A percentile compares a stretch with the other conserved stretches of the same genome.
These are phyloP conservation scores for Potamilus streckersoni DNA, from an alignment of 1,140 invertebrate genomes.

Conservation along the genomic window DNA sequence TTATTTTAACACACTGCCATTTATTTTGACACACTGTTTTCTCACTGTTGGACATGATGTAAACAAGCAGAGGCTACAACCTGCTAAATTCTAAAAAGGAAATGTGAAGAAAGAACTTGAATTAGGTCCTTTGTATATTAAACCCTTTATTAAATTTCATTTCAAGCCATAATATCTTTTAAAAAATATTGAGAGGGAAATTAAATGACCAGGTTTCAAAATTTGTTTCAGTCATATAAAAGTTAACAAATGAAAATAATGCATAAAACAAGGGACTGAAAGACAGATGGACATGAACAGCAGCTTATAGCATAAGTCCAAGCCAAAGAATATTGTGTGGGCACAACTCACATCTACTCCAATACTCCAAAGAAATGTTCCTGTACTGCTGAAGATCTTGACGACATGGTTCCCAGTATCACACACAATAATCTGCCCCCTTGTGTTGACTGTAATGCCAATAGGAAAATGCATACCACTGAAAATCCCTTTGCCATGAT, in stretches of 20 bases:
- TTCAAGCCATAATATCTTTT: too few species aligned
- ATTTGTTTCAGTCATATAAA: too few species aligned
- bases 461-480: constrained; percentile 46
- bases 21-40: too few species aligned
- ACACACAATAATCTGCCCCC: constrained; percentile 42
- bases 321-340: neutral
- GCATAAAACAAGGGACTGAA: neutral
- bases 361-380: constrained; percentile 18
- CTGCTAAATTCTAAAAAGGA: too few species aligned
- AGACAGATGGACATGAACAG: neutral
- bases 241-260: neutral
- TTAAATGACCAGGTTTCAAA: too few species aligned
- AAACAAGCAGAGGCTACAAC: too few species aligned
- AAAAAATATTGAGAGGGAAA: too few species aligned
- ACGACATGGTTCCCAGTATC: constrained; percentile 46
- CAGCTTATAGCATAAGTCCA: constrained; percentile 2
- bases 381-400: constrained; percentile 32
- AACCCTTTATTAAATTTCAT: too few species aligned
- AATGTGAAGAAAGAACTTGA: too few species aligned
- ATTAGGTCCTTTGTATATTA: too few species aligned
- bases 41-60: too few species aligned
- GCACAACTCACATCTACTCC: constrained; percentile 23
- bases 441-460: constrained; percentile 40
- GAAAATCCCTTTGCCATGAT: constrained; percentile 29
- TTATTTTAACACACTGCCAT: too few species aligned